Base-by-base conservation (phyloP, 1,140 invertebrate genomes). In the Semibalanus balanoides region DNA sequence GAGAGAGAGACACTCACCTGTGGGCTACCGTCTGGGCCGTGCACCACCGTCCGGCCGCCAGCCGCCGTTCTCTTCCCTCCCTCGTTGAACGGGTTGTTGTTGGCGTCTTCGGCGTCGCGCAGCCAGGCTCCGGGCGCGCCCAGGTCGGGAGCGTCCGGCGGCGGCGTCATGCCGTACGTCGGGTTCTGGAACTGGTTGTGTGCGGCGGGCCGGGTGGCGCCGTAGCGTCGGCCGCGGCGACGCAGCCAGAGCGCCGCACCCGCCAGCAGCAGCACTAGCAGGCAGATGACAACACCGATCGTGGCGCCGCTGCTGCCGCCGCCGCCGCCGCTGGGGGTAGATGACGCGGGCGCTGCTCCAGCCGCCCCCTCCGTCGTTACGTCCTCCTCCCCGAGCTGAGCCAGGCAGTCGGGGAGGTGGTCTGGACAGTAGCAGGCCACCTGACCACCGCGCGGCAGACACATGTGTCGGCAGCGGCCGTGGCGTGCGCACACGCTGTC, bases 101-200 rank as follows among this genome's bases (percentile, higher is more conserved):
- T 64, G 51, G 7, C 51, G 51, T 25, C 51, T 7, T 11, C 51
- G 11, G 51, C 9, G 51, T 64, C 51, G 51, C 51, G 51, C 11
- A 64, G 51, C 51, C 51, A 64, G 51, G 70, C n/a, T 1, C 25
- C 28, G 3, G 70, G 29, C 3, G 70, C 70, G 70, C n/a, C 70
- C 25, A 30, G n/a, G 70, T 72, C 70, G n/a, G 70, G 29, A 3
- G 70, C 70, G 7, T 28, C 70, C 9, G 22, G 70, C 29, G 70
- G 70, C 29, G 70, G 70, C 70, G n/a, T 30, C 29, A 72, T 30
- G n/a, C n/a, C 70, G 70, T 29, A 72, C 70, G 29, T 30, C n/a
- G 70, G 70, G 70, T 72, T 72, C 70, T 72, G 70, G 70, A 72
- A 72, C 70, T 30, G 70, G 22, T 28, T 25, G n/a, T 30, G 28